A percentile compares a stretch with the other conserved stretches of the same genome.
Conservation (phyloP, 2,797 vertebrate genomes). For the Gallinago solitaria region DNA sequence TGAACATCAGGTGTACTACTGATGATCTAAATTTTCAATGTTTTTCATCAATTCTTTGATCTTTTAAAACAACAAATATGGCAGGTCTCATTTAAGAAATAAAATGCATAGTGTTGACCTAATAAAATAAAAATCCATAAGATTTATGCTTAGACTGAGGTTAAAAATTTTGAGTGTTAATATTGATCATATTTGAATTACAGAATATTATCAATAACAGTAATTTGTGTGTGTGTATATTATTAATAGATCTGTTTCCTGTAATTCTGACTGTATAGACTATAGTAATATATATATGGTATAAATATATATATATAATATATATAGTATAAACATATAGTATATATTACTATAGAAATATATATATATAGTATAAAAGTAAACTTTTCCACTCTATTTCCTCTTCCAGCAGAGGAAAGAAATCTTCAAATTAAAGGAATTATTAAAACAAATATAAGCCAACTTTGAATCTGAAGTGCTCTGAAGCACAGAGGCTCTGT, state of each 20-base stretch:
- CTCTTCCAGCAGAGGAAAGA: not conserved
- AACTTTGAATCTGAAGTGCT: not conserved
- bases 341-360: too few species aligned
- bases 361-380: not conserved
- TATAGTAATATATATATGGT: not conserved
- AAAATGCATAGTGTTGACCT: not conserved
- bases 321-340: too few species aligned
- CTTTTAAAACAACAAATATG: not conserved
- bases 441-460: not conserved
- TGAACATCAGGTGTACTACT: not conserved
- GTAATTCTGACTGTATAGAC: not conserved
- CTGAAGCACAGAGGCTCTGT: rapidly evolving
- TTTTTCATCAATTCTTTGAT: not conserved
- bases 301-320: not conserved
- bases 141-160: not conserved
- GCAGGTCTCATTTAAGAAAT: not conserved
- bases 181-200: not conserved
- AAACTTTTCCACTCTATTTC: not conserved
- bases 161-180: not conserved
- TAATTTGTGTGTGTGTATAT: not conserved
- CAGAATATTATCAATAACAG: not conserved
- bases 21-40: not conserved
- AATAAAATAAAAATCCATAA: not conserved
- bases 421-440: not conserved
- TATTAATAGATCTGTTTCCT: not conserved